These are phyloP conservation scores for Lepetodrilus schrolli DNA, from an alignment of 2,888 invertebrate genomes.

Conservation along the genomic window DNA sequence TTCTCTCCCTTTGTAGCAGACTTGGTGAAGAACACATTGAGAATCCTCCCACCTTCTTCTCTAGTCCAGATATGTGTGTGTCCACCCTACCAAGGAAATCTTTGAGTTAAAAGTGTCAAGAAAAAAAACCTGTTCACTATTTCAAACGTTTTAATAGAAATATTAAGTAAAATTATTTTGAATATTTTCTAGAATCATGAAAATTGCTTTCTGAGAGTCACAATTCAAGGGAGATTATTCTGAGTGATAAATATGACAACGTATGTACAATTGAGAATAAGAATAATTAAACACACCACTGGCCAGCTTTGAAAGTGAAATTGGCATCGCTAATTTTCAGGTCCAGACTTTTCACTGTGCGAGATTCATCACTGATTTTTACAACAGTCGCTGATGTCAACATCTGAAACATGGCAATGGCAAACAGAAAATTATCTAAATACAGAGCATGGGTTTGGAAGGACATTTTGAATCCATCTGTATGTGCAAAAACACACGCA, in stretches of 20 bases:
- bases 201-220: too few species aligned
- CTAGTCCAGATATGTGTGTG: conserved; percentile 74
- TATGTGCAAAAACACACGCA: background rate
- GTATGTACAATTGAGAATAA: too few species aligned
- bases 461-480: background rate
- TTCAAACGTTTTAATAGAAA: too few species aligned
- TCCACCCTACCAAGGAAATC: conserved; percentile 77
- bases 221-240: too few species aligned
- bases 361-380: conserved; percentile 63
- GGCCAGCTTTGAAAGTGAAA: conserved; percentile 75
- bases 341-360: conserved; percentile 68
- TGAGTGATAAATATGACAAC: too few species aligned
- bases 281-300: conserved; percentile 76
- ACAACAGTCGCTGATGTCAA: conserved; percentile 61
- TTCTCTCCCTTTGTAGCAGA: conserved; percentile 55
- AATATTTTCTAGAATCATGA: too few species aligned
- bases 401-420: conserved; percentile 45
- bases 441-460: background rate
- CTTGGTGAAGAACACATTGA: conserved; percentile 76
- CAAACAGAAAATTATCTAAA: background rate
- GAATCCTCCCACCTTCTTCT: conserved; percentile 75
- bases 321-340: conserved; percentile 64
- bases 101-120: too few species aligned
- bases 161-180: too few species aligned
- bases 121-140: too few species aligned